Evolutionary conservation across 1,140 invertebrate species (phyloP).

Genomic region (Hydropsyche tenuis): DNA sequence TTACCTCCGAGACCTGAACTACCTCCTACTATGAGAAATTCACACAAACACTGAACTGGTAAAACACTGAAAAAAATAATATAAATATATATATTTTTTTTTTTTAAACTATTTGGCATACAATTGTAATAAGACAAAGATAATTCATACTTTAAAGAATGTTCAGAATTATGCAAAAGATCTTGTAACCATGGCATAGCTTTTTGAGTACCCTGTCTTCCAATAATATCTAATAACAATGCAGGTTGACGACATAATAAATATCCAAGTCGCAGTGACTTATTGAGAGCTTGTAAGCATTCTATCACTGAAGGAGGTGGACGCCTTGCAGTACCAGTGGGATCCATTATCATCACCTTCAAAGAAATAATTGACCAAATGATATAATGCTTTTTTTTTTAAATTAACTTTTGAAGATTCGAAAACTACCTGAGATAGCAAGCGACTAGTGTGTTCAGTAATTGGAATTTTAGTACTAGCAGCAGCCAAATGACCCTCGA

Average conservation of each 20-base stretch:
- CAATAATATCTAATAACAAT: conserved; percentile 92
- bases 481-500: conserved; percentile 90
- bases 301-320: conserved; percentile 82
- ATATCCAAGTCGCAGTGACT: conserved; percentile 84
- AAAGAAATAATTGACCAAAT: conserved; percentile 35
- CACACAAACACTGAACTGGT: conserved; percentile 95
- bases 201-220: conserved; percentile 83
- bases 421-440: conserved; percentile 76
- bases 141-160: conserved; percentile 70
- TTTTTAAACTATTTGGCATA: too few relatives aligned
- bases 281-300: conserved; percentile 80
- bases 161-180: conserved; percentile 89
- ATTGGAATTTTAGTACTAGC: conserved; percentile 85
- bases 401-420: not conserved
- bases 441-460: conserved; percentile 86
- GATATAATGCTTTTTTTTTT: conserved; percentile 18
- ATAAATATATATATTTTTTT: too few relatives aligned
- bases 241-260: conserved; percentile 91
- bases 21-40: conserved; percentile 86
- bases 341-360: conserved; percentile 83
- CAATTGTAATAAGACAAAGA: conserved; percentile 44
- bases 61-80: conserved; percentile 75
- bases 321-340: conserved; percentile 78
- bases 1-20: conserved; percentile 70
- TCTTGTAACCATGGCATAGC: conserved; percentile 98